Evolutionary conservation across 2,113 vertebrate genomes (phyloP).

Genomic region (Pogonocichla stellata): DNA sequence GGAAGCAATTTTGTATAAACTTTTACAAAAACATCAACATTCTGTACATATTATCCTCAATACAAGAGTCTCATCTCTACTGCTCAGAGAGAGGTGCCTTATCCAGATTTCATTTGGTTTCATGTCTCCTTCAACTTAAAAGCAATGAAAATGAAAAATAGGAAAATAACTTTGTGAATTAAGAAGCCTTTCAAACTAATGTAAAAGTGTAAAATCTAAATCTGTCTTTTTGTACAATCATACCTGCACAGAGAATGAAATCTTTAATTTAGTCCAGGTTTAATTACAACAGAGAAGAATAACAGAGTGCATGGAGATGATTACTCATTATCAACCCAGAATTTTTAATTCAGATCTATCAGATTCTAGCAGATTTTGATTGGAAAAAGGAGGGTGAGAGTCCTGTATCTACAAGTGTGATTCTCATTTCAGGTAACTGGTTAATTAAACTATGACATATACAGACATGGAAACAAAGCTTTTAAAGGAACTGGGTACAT

Average conservation of each 20-base stretch:
- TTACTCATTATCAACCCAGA: background rate
- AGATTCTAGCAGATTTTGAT: background rate
- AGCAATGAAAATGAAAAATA: constrained; percentile 12
- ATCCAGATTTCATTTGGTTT: background rate
- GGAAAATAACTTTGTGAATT: background rate
- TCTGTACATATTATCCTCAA: background rate
- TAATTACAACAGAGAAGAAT: constrained; percentile 23
- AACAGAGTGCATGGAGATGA: background rate
- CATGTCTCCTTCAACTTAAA: background rate
- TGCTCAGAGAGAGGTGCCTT: background rate
- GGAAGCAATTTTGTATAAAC: background rate
- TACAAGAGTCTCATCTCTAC: background rate
- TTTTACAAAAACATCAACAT: constrained; percentile 10
- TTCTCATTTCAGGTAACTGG: constrained; percentile 5
- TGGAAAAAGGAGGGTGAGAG: constrained; percentile 2
- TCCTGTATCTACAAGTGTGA: constrained; percentile 17
- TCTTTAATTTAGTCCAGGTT: constrained; percentile 39
- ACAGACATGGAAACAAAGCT: background rate
- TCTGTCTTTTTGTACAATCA: background rate
- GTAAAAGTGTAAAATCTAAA: background rate
- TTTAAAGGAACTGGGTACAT: background rate
- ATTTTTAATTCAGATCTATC: constrained; percentile 26
- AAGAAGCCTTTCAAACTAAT: background rate
- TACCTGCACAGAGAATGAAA: constrained; percentile 1
- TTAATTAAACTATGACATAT: constrained; percentile 48